These are phyloP conservation scores for Telmatherina bonti DNA, from an alignment of 2,797 vertebrate species.

Conservation along the genomic window DNA sequence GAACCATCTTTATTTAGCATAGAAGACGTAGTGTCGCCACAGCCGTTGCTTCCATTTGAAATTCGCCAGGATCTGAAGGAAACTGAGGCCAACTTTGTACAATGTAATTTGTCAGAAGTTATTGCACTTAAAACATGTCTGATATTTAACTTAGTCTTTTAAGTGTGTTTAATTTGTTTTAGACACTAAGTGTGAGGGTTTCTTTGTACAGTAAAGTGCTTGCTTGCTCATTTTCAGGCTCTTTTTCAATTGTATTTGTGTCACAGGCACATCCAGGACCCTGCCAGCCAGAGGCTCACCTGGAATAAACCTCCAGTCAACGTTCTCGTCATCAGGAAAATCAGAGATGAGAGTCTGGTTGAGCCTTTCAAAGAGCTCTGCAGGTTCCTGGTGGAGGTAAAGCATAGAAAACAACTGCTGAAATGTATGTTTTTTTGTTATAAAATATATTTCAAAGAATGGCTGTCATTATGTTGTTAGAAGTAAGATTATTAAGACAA, in stretches of 20 bases:
- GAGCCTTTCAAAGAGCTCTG: constrained; percentile 88
- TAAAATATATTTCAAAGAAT: not conserved
- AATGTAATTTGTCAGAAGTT: not conserved
- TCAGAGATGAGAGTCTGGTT: constrained; percentile 83
- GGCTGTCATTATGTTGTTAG: not conserved
- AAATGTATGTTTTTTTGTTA: not conserved
- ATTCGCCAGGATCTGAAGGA: not conserved
- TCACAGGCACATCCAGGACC: constrained; percentile 88
- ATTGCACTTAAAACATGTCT: not conserved
- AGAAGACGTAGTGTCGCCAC: constrained; percentile 6
- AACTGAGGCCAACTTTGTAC: not conserved
- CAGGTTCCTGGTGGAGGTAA: constrained; percentile 85
- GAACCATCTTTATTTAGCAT: constrained; percentile 9
- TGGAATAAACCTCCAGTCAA: constrained; percentile 87
- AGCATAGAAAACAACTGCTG: not conserved
- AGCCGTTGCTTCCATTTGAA: constrained; percentile 15
- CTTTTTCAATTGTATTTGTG: constrained; percentile 12
- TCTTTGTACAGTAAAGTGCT: constrained; percentile 3
- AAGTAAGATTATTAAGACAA: not conserved
- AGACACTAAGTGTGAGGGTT: not conserved
- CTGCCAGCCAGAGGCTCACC: constrained; percentile 86
- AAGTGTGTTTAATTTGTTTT: not conserved
- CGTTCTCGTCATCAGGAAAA: constrained; percentile 86
- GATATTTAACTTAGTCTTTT: not conserved
- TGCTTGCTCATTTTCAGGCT: not conserved